Conservation (phyloP, 2,888 invertebrate species). For the Drosophila kanekoi region DNA sequence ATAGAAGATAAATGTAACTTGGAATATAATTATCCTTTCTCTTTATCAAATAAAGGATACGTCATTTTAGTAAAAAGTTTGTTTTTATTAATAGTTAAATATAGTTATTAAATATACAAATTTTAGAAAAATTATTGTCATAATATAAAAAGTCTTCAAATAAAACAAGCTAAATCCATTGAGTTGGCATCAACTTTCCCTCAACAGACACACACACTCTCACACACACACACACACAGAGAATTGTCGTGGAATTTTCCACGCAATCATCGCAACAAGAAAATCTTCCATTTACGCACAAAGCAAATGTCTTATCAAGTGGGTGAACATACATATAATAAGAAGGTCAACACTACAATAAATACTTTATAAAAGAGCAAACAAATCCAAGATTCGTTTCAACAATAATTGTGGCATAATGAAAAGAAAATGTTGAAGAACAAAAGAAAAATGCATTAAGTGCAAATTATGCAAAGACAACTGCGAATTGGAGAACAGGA, state of each 20-base stretch:
- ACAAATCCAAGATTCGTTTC: not conserved
- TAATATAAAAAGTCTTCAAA: not conserved
- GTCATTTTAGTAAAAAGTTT: too few relatives aligned
- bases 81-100: too few relatives aligned
- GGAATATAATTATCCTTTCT: too few relatives aligned
- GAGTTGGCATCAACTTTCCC: not conserved
- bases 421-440: not conserved
- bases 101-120: too few relatives aligned
- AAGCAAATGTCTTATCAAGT: constrained; percentile 52
- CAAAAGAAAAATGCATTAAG: not conserved
- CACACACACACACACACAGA: not conserved
- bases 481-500: not conserved
- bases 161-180: not conserved
- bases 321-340: not conserved
- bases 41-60: too few relatives aligned
- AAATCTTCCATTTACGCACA: constrained; percentile 58
- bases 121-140: not conserved
- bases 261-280: constrained; percentile 39
- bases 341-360: not conserved
- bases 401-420: constrained; percentile 3
- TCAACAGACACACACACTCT: not conserved
- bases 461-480: not conserved
- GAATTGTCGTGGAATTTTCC: constrained; percentile 63
- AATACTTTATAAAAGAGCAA: constrained; percentile 6
- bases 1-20: too few relatives aligned